Conservation (phyloP, 1,140 invertebrate species). For the Tetramorium parvispinum region DNA sequence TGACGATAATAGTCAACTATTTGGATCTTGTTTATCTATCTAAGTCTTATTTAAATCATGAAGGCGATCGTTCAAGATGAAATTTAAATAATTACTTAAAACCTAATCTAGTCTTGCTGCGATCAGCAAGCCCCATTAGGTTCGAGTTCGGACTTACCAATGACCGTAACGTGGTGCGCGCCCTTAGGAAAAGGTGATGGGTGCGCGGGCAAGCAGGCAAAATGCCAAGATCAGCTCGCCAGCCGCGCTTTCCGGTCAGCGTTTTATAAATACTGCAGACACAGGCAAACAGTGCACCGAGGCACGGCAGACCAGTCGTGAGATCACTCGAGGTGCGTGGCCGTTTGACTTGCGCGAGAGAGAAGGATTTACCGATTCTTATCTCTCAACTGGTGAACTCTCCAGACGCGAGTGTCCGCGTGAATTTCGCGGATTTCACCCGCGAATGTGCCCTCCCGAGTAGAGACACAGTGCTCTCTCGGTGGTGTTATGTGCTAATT, state of each 20-base stretch:
- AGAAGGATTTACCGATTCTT: background rate
- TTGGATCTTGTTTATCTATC: too few species aligned
- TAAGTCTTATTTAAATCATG: background rate
- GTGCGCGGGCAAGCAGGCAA: slow-evolving; percentile 80
- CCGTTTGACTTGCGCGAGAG: background rate
- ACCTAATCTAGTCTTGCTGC: background rate
- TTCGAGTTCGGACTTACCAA: background rate
- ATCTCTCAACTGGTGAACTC: background rate
- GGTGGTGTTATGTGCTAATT: background rate
- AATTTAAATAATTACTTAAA: background rate
- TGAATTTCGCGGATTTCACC: background rate
- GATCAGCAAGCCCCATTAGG: background rate
- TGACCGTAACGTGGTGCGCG: slow-evolving; percentile 52
- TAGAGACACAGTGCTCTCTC: background rate
- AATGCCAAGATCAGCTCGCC: slow-evolving; percentile 85
- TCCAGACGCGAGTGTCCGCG: background rate
- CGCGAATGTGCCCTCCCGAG: background rate
- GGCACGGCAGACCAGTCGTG: slow-evolving; percentile 66
- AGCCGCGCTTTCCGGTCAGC: slow-evolving; percentile 85
- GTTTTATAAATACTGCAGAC: slow-evolving; percentile 86
- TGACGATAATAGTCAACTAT: too few species aligned
- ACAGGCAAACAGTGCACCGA: slow-evolving; percentile 79
- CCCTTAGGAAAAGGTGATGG: slow-evolving; percentile 62
- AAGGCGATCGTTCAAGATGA: background rate
- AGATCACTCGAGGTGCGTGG: slow-evolving; percentile 59